These are phyloP conservation scores for Dastarcus helophoroides DNA, from an alignment of 2,888 invertebrate species.

Conservation along the genomic window DNA sequence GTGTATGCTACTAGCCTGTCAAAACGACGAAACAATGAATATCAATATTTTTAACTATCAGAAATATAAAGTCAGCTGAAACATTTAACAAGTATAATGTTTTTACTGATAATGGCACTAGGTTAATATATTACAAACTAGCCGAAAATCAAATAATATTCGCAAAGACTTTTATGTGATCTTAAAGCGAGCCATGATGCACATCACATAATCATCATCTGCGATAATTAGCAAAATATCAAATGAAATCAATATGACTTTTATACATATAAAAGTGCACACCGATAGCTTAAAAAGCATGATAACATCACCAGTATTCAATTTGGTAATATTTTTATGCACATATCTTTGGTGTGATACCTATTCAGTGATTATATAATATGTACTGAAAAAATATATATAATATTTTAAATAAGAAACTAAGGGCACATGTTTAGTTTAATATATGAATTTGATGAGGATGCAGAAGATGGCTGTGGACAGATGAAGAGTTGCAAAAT, in stretches of 20 bases:
- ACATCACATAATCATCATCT: background rate
- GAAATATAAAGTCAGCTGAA: no score
- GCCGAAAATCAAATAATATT: background rate
- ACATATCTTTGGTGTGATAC: constrained; percentile 28
- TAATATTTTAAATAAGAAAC: constrained; percentile 6
- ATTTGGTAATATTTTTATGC: constrained; percentile 16
- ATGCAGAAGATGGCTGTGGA: background rate
- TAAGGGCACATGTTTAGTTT: constrained; percentile 7
- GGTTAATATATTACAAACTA: no score
- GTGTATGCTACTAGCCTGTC: no score
- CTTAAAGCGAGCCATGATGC: background rate
- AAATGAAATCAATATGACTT: constrained; percentile 11
- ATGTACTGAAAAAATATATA: constrained; percentile 5
- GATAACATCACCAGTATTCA: constrained; percentile 14
- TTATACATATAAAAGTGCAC: constrained; percentile 18
- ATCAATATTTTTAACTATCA: no score
- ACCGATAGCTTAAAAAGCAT: constrained; percentile 19
- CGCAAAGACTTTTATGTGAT: background rate
- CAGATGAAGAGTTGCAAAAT: no score
- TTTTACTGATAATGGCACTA: no score
- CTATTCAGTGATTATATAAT: constrained; percentile 29
- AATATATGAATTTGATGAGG: constrained; percentile 5
- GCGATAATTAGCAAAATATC: constrained; percentile 3
- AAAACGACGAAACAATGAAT: no score
- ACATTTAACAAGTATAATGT: no score